These are phyloP conservation scores for Camptogramma bilineatum DNA, from an alignment of 2,888 invertebrate species.

Conservation along the genomic window DNA sequence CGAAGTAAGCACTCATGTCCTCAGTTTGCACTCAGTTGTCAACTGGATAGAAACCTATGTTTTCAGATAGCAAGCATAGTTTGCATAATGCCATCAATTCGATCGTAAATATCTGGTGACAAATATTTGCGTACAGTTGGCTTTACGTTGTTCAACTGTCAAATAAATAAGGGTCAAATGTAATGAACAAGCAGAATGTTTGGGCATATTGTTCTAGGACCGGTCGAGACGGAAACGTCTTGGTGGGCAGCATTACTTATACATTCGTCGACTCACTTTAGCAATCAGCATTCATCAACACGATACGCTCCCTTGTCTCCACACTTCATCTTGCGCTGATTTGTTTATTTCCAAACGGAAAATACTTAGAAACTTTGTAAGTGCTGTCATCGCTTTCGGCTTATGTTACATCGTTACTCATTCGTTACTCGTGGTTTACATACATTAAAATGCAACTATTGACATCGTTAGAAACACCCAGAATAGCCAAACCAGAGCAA, in stretches of 20 bases:
- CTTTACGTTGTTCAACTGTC: conserved; percentile 33
- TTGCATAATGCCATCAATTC: conserved; percentile 30
- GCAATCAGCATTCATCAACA: conserved; percentile 84
- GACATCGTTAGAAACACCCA: not conserved
- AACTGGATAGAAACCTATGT: conserved; percentile 16
- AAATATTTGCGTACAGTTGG: conserved; percentile 30
- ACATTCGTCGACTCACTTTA: conserved; percentile 82
- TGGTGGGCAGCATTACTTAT: conserved; percentile 81
- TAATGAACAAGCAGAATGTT: conserved; percentile 74
- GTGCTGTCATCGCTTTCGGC: conserved; percentile 56
- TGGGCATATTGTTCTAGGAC: conserved; percentile 81
- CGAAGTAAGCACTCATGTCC: conserved; percentile 22
- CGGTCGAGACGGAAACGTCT: conserved; percentile 78
- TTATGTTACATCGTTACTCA: conserved; percentile 52
- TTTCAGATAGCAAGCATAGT: conserved; percentile 23
- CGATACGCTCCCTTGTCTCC: conserved; percentile 75
- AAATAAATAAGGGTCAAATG: conserved; percentile 47
- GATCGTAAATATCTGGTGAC: conserved; percentile 28
- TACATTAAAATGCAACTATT: conserved; percentile 13
- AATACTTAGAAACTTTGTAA: conserved; percentile 53
- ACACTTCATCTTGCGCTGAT: conserved; percentile 68
- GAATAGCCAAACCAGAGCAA: not conserved
- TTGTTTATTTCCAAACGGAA: conserved; percentile 76
- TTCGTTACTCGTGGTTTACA: conserved; percentile 44
- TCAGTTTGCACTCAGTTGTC: conserved; percentile 18